phyloP scores from a whole-genome alignment of 2,888 invertebrate genomes.

The Cylindroiulus punctatus region DNA sequence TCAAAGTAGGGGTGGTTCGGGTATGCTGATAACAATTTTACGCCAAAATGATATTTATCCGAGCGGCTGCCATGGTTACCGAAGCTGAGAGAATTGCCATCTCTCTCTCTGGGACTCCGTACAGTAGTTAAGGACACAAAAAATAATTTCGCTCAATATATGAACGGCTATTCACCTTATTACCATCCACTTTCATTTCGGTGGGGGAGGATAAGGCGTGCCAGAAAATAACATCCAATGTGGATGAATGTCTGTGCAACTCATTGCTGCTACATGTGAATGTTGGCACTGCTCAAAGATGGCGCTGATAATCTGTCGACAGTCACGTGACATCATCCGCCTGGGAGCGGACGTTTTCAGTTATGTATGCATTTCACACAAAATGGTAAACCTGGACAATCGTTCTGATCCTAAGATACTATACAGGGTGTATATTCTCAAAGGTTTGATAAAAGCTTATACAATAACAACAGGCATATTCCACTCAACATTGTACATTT shows the following conservation, averaged over 20 bases:
- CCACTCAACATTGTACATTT: too few species aligned
- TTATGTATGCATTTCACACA: too few species aligned
- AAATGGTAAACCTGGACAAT: too few species aligned
- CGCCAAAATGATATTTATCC: slow-evolving; percentile 40
- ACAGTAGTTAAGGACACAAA: slow-evolving; percentile 28
- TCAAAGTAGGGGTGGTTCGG: not conserved
- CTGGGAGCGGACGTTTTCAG: too few species aligned
- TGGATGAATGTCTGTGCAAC: not conserved
- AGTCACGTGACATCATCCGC: too few species aligned
- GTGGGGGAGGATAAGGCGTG: not conserved
- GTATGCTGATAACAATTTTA: slow-evolving; percentile 15
- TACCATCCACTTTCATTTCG: slow-evolving; percentile 21
- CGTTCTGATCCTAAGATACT: too few species aligned
- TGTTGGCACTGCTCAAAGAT: not conserved
- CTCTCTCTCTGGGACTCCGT: slow-evolving; percentile 22
- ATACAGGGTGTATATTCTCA: too few species aligned
- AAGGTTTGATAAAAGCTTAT: too few species aligned
- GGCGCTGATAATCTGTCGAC: not conserved
- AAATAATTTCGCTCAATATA: slow-evolving; percentile 43
- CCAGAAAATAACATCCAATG: not conserved
- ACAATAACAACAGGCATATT: too few species aligned
- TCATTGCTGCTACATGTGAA: not conserved
- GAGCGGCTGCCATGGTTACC: slow-evolving; percentile 21
- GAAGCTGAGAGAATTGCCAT: slow-evolving; percentile 21
- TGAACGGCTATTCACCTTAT: slow-evolving; percentile 35